Percentiles rank a stretch among this genome's conserved stretches.
phyloP scores from a whole-genome alignment of 2,888 invertebrate genomes.

The Lepidocyrtinus sp. region DNA sequence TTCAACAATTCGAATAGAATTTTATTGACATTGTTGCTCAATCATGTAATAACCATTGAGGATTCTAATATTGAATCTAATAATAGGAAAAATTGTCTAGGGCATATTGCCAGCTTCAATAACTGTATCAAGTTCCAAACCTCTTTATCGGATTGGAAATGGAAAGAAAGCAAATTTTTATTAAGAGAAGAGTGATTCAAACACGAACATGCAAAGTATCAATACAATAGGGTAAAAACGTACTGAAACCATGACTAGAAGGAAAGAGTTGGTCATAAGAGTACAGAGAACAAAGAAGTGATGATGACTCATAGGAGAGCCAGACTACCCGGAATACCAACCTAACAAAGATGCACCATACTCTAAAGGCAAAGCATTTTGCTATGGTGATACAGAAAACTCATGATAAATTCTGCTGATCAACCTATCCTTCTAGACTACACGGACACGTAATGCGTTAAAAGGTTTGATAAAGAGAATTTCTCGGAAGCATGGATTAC shows the following conservation, averaged over 20 bases:
- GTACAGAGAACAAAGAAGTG: background rate
- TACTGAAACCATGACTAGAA: background rate
- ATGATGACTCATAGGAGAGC: background rate
- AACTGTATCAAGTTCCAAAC: no score
- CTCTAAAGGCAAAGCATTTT: no score
- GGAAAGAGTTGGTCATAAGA: background rate
- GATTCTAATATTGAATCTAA: background rate
- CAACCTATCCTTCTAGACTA: no score
- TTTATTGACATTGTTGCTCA: background rate
- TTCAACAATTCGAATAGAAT: background rate
- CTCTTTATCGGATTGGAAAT: background rate
- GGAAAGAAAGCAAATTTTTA: slow-evolving; percentile 49
- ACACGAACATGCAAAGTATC: background rate
- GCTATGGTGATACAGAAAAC: no score
- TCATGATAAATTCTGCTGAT: no score
- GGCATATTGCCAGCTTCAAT: no score
- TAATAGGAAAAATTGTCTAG: no score
- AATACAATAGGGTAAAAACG: slow-evolving; percentile 3
- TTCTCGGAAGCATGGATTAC: background rate
- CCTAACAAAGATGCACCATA: no score
- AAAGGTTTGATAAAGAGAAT: no score
- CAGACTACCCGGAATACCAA: no score
- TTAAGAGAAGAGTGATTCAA: background rate
- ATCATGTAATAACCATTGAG: background rate
- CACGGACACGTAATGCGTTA: no score